Evolutionary conservation across 2,113 vertebrate genomes (phyloP).

Genomic region (Lepus americanus): DNA sequence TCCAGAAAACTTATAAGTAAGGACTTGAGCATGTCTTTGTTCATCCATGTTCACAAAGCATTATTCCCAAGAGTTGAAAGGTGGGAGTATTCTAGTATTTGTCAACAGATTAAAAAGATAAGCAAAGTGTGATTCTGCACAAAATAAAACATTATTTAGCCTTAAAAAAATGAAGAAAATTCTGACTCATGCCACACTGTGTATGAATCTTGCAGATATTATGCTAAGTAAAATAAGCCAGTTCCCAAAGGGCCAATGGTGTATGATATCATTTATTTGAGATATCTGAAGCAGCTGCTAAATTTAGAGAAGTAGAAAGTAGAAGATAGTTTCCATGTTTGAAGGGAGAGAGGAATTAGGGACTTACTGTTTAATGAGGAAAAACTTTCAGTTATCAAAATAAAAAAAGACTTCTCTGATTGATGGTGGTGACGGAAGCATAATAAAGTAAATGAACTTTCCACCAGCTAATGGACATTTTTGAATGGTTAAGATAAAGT

Average conservation of each 20-base stretch:
- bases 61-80: not conserved
- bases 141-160: not conserved
- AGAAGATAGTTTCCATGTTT: not conserved
- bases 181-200: not conserved
- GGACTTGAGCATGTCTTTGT: not conserved
- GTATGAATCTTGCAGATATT: not conserved
- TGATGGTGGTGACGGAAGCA: not conserved
- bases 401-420: not conserved
- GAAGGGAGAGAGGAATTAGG: not conserved
- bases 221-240: not conserved
- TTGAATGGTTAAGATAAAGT: not conserved
- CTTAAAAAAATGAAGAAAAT: not conserved
- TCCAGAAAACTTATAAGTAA: not conserved
- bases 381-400: conserved; percentile 5
- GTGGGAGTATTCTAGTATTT: not conserved
- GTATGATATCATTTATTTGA: not conserved
- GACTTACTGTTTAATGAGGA: not conserved
- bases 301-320: not conserved
- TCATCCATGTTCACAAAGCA: not conserved
- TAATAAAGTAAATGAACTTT: not conserved
- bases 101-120: not conserved
- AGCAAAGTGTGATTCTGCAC: not conserved
- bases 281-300: not conserved
- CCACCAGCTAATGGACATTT: not conserved
- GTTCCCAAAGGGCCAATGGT: not conserved